Evolutionary conservation across 2,113 vertebrate genomes (phyloP).

Genomic region (Macaca fascicularis): T2T-MFA8v1.1 NC_088387.1:120875001-120875500

Average conservation of each 20-base stretch:
- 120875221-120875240: background rate
- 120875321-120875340: background rate
- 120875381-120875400: background rate
- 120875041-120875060: too few species aligned
- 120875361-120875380: background rate
- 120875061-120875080: background rate
- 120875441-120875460: background rate
- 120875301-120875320: background rate
- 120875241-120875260: background rate
- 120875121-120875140: background rate
- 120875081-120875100: background rate
- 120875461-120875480: background rate
- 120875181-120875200: background rate
- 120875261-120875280: background rate
- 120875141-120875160: background rate
- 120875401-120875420: background rate
- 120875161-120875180: background rate
- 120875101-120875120: background rate
- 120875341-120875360: background rate
- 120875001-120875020: background rate
- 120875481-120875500: too few species aligned
- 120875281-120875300: background rate
- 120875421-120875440: background rate
- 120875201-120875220: background rate
- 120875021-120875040: background rate